Evolutionary conservation across 2,888 invertebrate species (phyloP).

Genomic region (Mesochorus sp.): DNA sequence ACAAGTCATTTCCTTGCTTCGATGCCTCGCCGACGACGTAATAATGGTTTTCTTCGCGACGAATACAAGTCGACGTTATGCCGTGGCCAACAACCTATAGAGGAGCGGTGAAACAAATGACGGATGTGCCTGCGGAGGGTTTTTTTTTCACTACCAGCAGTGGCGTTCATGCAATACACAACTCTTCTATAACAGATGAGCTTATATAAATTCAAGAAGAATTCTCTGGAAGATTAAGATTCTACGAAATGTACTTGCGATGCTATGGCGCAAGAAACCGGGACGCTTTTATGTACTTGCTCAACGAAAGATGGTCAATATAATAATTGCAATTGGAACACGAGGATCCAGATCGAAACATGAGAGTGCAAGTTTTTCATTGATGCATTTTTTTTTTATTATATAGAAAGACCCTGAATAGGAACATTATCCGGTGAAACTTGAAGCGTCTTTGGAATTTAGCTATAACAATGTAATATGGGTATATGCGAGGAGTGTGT

Average conservation of each 20-base stretch:
- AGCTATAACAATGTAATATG: neutral
- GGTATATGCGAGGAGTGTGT: neutral
- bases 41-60: conserved; percentile 10
- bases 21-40: conserved; percentile 22
- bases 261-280: too few relatives aligned
- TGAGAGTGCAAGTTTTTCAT: conserved; percentile 15
- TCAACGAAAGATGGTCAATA: neutral
- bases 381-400: neutral
- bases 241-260: neutral
- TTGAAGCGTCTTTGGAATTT: conserved; percentile 1
- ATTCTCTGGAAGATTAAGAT: conserved; percentile 1
- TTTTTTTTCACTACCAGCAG: too few relatives aligned
- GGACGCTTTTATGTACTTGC: too few relatives aligned
- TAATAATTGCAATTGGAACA: neutral
- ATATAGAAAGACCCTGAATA: neutral
- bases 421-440: conserved; percentile 44
- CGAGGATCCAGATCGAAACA: neutral
- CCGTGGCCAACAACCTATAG: neutral
- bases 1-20: conserved; percentile 17
- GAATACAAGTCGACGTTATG: too few relatives aligned
- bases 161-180: too few relatives aligned
- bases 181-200: too few relatives aligned
- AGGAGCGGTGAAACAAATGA: neutral
- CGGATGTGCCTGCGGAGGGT: too few relatives aligned
- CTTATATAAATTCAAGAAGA: too few relatives aligned